Conservation (phyloP, 2,888 invertebrate genomes). For the Leucophora obtusa region DNA sequence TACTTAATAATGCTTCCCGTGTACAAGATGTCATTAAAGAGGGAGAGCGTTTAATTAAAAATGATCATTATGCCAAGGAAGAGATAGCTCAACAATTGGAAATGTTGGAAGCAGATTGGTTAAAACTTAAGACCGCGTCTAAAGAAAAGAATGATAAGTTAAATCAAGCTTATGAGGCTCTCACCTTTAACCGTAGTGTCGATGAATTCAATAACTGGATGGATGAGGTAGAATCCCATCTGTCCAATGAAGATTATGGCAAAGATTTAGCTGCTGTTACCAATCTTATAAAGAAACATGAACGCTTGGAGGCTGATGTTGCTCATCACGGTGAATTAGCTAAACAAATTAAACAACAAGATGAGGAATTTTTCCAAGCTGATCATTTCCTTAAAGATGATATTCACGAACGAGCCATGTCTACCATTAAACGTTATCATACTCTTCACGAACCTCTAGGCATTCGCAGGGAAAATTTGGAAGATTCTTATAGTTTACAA, state of each 20-base stretch:
- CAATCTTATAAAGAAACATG: slow-evolving; percentile 88
- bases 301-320: slow-evolving; percentile 91
- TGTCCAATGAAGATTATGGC: slow-evolving; percentile 82
- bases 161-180: slow-evolving; percentile 93
- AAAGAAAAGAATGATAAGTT: slow-evolving; percentile 90
- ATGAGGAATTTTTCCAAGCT: slow-evolving; percentile 86
- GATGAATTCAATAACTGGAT: slow-evolving; percentile 97
- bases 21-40: slow-evolving; percentile 90
- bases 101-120: slow-evolving; percentile 92
- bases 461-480: slow-evolving; percentile 93
- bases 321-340: slow-evolving; percentile 90
- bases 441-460: slow-evolving; percentile 93
- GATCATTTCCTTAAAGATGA: slow-evolving; percentile 95
- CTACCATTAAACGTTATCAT: slow-evolving; percentile 85
- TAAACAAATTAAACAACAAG: slow-evolving; percentile 87
- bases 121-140: slow-evolving; percentile 89
- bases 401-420: slow-evolving; percentile 86
- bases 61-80: slow-evolving; percentile 91
- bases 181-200: slow-evolving; percentile 90
- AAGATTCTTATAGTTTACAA: slow-evolving; percentile 92
- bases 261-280: slow-evolving; percentile 93
- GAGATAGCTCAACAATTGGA: slow-evolving; percentile 91
- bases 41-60: slow-evolving; percentile 86
- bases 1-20: slow-evolving; percentile 92
- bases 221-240: slow-evolving; percentile 89